A percentile compares a stretch with the other conserved stretches of the same genome.
phyloP scores from a whole-genome alignment of 53 echinoderm and acorn worm genomes.

The Paelopatides confundens region DNA sequence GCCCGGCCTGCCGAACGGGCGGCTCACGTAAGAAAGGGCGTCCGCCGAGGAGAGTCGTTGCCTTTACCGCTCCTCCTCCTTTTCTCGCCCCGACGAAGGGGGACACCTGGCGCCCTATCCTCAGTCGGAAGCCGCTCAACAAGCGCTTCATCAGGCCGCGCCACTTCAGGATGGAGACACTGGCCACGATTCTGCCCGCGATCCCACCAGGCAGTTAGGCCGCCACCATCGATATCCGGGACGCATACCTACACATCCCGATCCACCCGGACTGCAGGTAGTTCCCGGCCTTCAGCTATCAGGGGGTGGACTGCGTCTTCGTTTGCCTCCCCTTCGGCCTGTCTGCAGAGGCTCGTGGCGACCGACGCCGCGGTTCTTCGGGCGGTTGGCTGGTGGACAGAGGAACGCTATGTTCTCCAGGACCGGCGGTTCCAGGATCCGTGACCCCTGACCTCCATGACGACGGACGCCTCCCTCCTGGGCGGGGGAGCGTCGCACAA shows the following conservation, averaged over 20 bases:
- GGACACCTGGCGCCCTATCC: background rate
- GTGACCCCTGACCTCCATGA: slow-evolving; percentile 2
- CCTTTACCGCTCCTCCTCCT: background rate
- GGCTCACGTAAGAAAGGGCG: no score
- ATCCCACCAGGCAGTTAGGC: slow-evolving; percentile 13
- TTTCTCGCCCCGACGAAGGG: background rate
- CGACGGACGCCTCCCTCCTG: slow-evolving; percentile 20
- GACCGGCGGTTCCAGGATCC: background rate
- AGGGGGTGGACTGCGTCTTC: background rate
- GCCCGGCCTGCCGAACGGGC: background rate
- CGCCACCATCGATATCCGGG: slow-evolving; percentile 17
- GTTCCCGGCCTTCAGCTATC: background rate
- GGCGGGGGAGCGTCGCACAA: slow-evolving; percentile 19
- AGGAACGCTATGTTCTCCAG: background rate
- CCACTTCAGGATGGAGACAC: slow-evolving; percentile 3
- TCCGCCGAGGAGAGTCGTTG: background rate
- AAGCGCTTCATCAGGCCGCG: background rate
- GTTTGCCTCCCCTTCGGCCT: background rate
- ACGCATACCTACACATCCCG: slow-evolving; percentile 62
- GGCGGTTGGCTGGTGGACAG: background rate
- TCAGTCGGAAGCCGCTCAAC: background rate
- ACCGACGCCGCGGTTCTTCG: background rate
- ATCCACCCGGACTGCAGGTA: background rate
- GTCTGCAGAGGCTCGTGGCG: background rate
- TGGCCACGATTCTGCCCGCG: slow-evolving; percentile 26